Evolutionary conservation across 2,113 vertebrate species (phyloP), one percentile per base, ranked within the genome.

Genomic region (Tyrannus savana): DNA sequence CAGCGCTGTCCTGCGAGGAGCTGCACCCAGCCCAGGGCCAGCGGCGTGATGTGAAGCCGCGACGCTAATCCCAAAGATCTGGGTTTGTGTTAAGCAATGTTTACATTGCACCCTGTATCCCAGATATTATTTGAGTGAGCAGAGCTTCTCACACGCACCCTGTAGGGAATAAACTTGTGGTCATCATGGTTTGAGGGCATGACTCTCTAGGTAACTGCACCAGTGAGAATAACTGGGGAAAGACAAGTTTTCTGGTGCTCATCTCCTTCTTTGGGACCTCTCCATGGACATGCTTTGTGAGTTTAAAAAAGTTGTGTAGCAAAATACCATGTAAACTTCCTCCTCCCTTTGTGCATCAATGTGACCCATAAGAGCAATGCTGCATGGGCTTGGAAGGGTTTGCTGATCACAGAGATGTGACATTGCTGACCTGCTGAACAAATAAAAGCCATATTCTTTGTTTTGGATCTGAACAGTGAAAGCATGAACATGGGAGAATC

Each of bases 371-470:
- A 47, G 47, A 58, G 13, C 46, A 46, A 9, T 5, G 3, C n/a
- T 39, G 44, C 49, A 7, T 0, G 1, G 42, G 33, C 73, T 58
- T 1, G 0, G 33, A 62, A 11, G 28, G 14, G 5, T 42, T 83
- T 73, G 49, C 58, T 73, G 53, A 1, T 22, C n/a, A 37, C 13
- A 25, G 30, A 24, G 39, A 8, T 33, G 9, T 5, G 1, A 16
- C 0, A 0, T 56, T 88, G 35, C 83, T 69, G 49, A 69, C 44
- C 8, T 2, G 0, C 37, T 44, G 56, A 60, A 55, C 0, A 0
- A 85, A 33, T 12, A 75, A 7, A 25, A 27, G 21, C 47, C 15
- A 7, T 8, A 8, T 37, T 52, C 27, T 59, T 68, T 55, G 9
- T 1, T 84, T 55, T 21, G 55, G 14, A 79, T 42, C 7, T 15